phyloP scores from a whole-genome alignment of 2,888 invertebrate genomes.

The Poecilobothrus nobilitatus region DNA sequence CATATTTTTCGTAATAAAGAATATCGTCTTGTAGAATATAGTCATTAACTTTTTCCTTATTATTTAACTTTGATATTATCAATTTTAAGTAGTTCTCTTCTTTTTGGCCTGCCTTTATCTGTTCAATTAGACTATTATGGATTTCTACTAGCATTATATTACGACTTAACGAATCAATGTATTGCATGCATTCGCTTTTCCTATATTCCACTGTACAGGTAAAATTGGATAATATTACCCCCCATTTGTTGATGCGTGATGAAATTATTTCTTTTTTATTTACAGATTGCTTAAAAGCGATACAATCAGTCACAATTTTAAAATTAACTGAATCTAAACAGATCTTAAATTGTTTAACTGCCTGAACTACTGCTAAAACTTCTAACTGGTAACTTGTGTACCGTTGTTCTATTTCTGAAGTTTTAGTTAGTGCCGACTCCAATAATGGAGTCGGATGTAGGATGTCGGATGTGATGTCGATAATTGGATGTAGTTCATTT shows the following conservation, averaged over 20 bases:
- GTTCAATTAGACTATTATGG: neutral
- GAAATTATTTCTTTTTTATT: conserved; percentile 29
- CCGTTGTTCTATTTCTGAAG: neutral
- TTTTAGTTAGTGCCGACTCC: conserved; percentile 11
- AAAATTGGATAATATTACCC: conserved; percentile 24
- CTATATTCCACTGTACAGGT: conserved; percentile 25
- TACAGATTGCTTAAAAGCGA: conserved; percentile 7
- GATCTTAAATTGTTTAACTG: neutral
- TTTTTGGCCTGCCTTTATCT: neutral
- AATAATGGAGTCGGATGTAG: conserved; percentile 8
- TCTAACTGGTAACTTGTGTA: conserved; percentile 12
- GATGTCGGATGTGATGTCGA: no score
- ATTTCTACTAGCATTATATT: conserved; percentile 10
- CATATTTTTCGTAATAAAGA: conserved; percentile 9
- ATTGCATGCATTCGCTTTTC: conserved; percentile 19
- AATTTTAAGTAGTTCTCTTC: neutral
- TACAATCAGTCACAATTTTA: conserved; percentile 13
- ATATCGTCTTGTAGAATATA: conserved; percentile 7
- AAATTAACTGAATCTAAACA: conserved; percentile 8
- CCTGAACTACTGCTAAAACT: conserved; percentile 8
- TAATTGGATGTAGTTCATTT: conserved; percentile 9
- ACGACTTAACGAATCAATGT: conserved; percentile 24
- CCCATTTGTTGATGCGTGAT: conserved; percentile 17
- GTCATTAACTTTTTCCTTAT: neutral
- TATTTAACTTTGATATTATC: neutral